These are phyloP conservation scores for Brachyhypopomus gauderio DNA, from an alignment of 2,113 vertebrate species.

Conservation along the genomic window DNA sequence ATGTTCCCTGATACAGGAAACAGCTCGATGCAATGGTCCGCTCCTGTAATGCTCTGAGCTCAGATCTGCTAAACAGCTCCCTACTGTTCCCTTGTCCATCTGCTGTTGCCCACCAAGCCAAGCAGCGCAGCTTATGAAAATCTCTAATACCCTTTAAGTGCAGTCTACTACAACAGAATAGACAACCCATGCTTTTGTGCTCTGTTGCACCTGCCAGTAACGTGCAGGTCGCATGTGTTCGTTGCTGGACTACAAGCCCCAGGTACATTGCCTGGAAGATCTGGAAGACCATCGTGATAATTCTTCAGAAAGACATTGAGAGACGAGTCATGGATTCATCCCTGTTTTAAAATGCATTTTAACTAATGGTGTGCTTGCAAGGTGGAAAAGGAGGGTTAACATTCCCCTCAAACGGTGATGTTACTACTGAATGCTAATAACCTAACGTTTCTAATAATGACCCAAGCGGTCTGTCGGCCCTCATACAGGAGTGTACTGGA, in stretches of 20 bases:
- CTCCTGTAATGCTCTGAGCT: not conserved
- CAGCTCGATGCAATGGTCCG: conserved; percentile 29
- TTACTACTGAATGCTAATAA: too few species aligned
- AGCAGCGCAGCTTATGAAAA: conserved; percentile 7
- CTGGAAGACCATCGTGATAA: too few species aligned
- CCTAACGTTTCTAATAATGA: too few species aligned
- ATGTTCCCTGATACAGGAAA: conserved; percentile 26
- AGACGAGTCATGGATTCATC: too few species aligned
- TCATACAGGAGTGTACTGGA: too few species aligned
- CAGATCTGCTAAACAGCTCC: conserved; percentile 40
- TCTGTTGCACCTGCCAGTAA: not conserved
- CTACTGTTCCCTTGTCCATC: conserved; percentile 47
- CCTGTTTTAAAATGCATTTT: too few species aligned
- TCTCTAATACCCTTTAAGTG: not conserved
- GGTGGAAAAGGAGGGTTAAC: too few species aligned
- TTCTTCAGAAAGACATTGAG: too few species aligned
- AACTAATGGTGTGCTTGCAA: too few species aligned
- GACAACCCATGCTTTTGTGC: not conserved
- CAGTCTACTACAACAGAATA: not conserved
- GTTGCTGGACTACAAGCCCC: not conserved
- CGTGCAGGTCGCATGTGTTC: not conserved
- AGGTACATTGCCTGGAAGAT: too few species aligned
- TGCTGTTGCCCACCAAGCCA: conserved; percentile 36
- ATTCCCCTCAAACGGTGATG: too few species aligned
- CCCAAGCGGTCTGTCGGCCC: too few species aligned